Evolutionary conservation across 2,888 invertebrate species (phyloP).

Genomic region (Euproctis similis): DNA sequence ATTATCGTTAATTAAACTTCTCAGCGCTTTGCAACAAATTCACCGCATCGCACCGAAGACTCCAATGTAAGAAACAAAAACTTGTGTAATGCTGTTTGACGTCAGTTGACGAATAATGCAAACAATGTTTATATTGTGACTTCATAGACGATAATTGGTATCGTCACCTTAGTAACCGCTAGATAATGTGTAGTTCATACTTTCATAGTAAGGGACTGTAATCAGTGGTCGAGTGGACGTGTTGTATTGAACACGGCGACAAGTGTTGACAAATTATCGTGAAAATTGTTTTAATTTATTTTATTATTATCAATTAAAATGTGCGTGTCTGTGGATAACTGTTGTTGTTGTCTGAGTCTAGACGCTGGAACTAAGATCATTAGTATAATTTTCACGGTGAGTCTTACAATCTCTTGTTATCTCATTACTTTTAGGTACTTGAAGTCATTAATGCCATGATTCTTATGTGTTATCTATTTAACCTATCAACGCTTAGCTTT

Average conservation of each 20-base stretch:
- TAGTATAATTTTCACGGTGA: conserved; percentile 33
- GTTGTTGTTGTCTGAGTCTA: conserved; percentile 39
- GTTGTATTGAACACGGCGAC: conserved; percentile 7
- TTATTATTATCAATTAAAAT: conserved; percentile 16
- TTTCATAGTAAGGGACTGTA: conserved; percentile 14
- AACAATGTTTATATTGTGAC: no score
- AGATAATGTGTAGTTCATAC: conserved; percentile 13
- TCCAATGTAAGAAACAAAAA: no score
- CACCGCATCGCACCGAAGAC: no score
- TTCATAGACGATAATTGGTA: conserved; percentile 11
- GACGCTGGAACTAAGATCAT: conserved; percentile 38
- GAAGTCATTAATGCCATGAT: no score
- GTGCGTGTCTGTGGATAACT: conserved; percentile 34
- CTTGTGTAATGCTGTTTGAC: no score
- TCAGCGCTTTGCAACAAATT: no score
- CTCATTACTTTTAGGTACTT: no score
- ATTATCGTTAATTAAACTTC: no score
- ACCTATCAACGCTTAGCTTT: no score
- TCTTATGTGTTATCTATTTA: no score
- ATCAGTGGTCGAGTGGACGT: conserved; percentile 19
- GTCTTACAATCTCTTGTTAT: conserved; percentile 10
- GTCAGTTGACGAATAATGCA: no score
- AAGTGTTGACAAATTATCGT: conserved; percentile 4
- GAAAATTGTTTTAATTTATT: conserved; percentile 3
- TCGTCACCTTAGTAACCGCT: conserved; percentile 7